phyloP scores from a whole-genome alignment of 2,113 vertebrate species.

The Laticauda colubrina region DNA sequence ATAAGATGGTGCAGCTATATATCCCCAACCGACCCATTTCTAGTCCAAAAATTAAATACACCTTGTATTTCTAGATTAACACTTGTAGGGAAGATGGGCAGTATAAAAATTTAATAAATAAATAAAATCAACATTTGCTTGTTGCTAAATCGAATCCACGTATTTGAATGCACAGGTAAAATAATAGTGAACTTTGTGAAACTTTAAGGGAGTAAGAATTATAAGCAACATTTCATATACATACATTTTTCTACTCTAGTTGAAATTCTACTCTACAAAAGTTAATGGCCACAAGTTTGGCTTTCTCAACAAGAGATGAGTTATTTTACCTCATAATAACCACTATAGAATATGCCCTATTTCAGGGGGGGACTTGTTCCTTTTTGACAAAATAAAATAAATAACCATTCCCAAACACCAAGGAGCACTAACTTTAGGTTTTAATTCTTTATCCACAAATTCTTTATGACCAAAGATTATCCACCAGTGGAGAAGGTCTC shows the following conservation, averaged over 20 bases:
- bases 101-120: background rate
- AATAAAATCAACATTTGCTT: background rate
- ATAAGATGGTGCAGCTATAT: conserved; percentile 32
- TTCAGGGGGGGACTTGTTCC: background rate
- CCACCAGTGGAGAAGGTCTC: background rate
- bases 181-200: background rate
- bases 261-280: background rate
- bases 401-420: background rate
- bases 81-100: background rate
- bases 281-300: background rate
- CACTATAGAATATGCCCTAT: background rate
- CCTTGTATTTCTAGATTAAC: background rate
- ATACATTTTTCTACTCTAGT: background rate
- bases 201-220: background rate
- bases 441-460: background rate
- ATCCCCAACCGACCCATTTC: conserved; percentile 20
- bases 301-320: background rate
- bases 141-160: conserved; percentile 1
- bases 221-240: background rate
- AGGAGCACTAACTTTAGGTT: background rate
- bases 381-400: background rate
- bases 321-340: background rate
- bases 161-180: background rate
- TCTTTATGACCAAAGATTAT: background rate
- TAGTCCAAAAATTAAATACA: background rate